These are phyloP conservation scores for Pogonocichla stellata DNA, from an alignment of 2,113 vertebrate species.

Conservation along the genomic window DNA sequence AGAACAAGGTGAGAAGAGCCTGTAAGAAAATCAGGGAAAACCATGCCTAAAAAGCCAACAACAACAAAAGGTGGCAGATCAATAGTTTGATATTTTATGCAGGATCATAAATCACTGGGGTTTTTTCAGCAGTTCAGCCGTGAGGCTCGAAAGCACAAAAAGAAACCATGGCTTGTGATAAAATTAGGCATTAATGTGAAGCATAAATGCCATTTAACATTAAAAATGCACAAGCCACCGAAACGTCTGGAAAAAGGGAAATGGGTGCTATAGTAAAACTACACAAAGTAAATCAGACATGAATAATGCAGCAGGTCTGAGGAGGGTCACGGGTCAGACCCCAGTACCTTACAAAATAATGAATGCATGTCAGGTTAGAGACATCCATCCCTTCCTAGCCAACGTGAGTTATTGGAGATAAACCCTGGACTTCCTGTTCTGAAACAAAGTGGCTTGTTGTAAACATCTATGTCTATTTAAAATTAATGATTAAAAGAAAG, in stretches of 20 bases:
- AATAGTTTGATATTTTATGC: slow-evolving; percentile 56
- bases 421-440: slow-evolving; percentile 75
- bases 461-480: slow-evolving; percentile 51
- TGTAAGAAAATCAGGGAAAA: background rate
- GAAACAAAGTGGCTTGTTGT: slow-evolving; percentile 55
- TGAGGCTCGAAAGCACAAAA: slow-evolving; percentile 35
- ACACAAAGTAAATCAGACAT: slow-evolving; percentile 72
- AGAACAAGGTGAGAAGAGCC: slow-evolving; percentile 40
- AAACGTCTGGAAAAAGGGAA: slow-evolving; percentile 60
- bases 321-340: slow-evolving; percentile 74
- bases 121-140: background rate
- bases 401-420: slow-evolving; percentile 74
- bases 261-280: slow-evolving; percentile 68
- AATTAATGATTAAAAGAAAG: slow-evolving; percentile 67
- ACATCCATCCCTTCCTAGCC: slow-evolving; percentile 69
- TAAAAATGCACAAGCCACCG: slow-evolving; percentile 43
- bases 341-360: slow-evolving; percentile 76
- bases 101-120: slow-evolving; percentile 18
- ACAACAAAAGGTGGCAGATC: slow-evolving; percentile 29
- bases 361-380: slow-evolving; percentile 73
- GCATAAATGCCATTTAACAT: slow-evolving; percentile 62
- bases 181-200: slow-evolving; percentile 56
- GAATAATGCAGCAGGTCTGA: slow-evolving; percentile 77
- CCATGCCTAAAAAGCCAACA: background rate
- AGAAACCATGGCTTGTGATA: slow-evolving; percentile 22